A percentile compares a stretch with the other conserved stretches of the same genome.
phyloP scores from a whole-genome alignment of 2,113 vertebrate genomes.

The Tragelaphus strepsiceros region DNA sequence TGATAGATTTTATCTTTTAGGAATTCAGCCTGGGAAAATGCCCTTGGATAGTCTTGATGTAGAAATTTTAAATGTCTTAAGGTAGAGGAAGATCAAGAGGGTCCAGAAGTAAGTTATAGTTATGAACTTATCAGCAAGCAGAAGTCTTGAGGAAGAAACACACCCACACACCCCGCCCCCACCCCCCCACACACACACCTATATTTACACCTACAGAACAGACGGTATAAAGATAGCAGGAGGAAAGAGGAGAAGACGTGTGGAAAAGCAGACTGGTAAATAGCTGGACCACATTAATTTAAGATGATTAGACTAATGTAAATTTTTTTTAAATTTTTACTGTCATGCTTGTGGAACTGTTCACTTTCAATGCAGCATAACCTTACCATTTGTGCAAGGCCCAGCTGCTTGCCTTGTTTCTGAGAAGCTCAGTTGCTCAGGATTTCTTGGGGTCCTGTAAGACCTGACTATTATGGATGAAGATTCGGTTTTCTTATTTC shows the following conservation, averaged over 20 bases:
- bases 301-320: not conserved
- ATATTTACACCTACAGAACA: not conserved
- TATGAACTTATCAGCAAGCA: not conserved
- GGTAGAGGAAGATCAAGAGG: not conserved
- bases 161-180: not conserved
- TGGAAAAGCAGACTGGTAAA: not conserved
- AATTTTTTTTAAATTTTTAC: not conserved
- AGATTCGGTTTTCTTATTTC: not conserved
- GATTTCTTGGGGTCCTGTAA: not conserved
- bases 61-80: not conserved
- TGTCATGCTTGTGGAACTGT: not conserved
- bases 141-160: not conserved
- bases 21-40: not conserved
- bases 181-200: rapidly evolving
- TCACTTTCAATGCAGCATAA: not conserved
- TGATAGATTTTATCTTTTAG: not conserved
- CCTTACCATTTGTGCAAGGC: not conserved
- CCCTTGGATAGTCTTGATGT: not conserved
- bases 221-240: not conserved
- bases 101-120: not conserved
- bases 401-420: not conserved
- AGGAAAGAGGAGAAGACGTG: not conserved
- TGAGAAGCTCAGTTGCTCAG: not conserved
- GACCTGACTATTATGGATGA: not conserved
- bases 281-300: not conserved